Evolutionary conservation across 2,797 vertebrate species (phyloP).

Genomic region (Calcarius lapponicus): DNA sequence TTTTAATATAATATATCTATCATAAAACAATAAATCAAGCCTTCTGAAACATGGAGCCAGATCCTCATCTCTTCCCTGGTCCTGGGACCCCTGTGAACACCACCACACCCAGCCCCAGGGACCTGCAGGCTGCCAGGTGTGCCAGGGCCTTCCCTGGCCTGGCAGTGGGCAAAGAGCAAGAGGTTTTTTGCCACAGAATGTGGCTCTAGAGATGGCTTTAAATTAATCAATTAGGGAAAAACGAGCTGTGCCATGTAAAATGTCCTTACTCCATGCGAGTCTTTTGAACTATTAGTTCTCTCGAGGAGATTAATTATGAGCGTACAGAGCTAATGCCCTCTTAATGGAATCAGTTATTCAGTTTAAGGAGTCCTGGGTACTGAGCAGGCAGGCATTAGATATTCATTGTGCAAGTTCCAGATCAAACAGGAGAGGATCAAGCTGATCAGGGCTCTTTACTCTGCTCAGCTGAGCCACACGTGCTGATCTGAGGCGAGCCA

Average conservation of each 20-base stretch:
- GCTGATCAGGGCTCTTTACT: constrained; percentile 23
- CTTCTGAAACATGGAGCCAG: no score
- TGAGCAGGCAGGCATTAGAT: constrained; percentile 31
- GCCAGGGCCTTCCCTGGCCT: not conserved
- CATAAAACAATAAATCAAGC: no score
- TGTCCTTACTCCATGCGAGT: constrained; percentile 54
- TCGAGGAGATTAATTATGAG: constrained; percentile 75
- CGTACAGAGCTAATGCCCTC: constrained; percentile 69
- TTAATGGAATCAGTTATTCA: constrained; percentile 74
- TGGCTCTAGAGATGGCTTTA: constrained; percentile 10
- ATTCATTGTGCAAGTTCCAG: constrained; percentile 59
- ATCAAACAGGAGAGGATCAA: constrained; percentile 48
- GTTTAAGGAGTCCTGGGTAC: constrained; percentile 59
- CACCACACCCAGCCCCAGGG: not conserved
- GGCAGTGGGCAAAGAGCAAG: not conserved
- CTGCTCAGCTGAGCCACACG: not conserved
- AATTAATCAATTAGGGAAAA: constrained; percentile 78
- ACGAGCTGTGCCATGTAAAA: constrained; percentile 68
- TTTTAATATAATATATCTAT: no score
- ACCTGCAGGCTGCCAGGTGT: not conserved
- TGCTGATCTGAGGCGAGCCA: not conserved
- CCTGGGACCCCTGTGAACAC: no score
- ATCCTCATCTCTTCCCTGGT: no score
- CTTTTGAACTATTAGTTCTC: constrained; percentile 73
- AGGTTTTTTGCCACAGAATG: not conserved